Evolutionary conservation across 2,888 invertebrate genomes (phyloP), one percentile per base, ranked within the genome.

Genomic region (Sycophila texana): DNA sequence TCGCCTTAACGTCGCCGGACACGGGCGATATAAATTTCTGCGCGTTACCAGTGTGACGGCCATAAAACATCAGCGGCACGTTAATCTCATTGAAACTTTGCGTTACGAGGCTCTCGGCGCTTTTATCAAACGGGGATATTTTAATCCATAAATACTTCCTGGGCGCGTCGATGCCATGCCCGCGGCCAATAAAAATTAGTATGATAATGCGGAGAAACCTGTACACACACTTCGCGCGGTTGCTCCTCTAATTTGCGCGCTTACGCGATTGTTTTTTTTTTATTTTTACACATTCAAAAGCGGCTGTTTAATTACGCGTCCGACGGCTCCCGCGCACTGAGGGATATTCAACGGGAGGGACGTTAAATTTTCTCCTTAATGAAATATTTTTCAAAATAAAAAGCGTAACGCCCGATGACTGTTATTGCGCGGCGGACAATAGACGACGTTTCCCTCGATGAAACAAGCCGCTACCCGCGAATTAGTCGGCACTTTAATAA

Each of bases 401-500:
- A 67, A 47, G 53, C 47, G 47, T 63, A 63, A 63, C 63, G 61
- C 39, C 10, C 47, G 18, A 63, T 47, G 30, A 47, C 63, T 63
- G 63, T 47, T 63, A 63, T 47, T 30, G 39, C 14, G 5, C 39
- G 63, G 16, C 63, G 39, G 18, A 30, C n/a, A 63, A 63, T 18
- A 12, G 47, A 2, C 18, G 63, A 16, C 39, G 63, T 47, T 47
- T 63, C 60, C 26, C 16, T 22, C 39, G 39, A 7, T 10, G 39
- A 39, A 63, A 63, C 47, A 18, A 63, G 39, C 18, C 26, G 53
- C 51, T 67, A 22, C 26, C n/a, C n/a, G 39, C n/a, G 63, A 18
- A 63, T 63, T 63, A 63, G 63, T 13, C 47, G 63, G 39, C 39
- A 10, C 39, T 47, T 63, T 63, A 63, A 63, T 63, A 63, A 63